A percentile compares a stretch with the other conserved stretches of the same genome.
phyloP scores from a whole-genome alignment of 2,113 vertebrate species.

The Tursiops truncatus region DNA sequence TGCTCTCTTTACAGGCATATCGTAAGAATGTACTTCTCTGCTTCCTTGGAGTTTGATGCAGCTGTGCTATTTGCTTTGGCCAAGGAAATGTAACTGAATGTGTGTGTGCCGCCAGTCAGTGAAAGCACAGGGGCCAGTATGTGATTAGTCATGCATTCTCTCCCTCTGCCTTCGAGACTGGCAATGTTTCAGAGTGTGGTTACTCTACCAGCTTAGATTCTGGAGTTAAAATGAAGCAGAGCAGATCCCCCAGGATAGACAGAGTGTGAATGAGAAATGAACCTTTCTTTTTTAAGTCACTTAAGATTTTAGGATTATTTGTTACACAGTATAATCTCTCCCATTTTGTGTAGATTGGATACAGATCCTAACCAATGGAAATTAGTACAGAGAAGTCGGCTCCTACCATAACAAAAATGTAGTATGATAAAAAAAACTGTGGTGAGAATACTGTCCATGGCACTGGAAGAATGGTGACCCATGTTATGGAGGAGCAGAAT shows the following conservation, averaged over 20 bases:
- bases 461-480: not conserved
- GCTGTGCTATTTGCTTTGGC: not conserved
- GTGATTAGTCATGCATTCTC: not conserved
- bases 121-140: not conserved
- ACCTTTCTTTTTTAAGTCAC: not conserved
- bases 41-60: not conserved
- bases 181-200: fast-evolving
- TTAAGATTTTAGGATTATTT: not conserved
- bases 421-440: not conserved
- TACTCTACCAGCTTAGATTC: not conserved
- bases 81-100: not conserved
- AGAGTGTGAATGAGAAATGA: not conserved
- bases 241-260: not conserved
- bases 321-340: not conserved
- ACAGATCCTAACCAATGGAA: not conserved
- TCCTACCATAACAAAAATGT: not conserved
- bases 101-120: not conserved
- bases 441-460: not conserved
- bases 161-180: not conserved
- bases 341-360: not conserved
- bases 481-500: not conserved
- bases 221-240: not conserved
- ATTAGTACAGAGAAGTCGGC: not conserved
- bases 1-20: not conserved
- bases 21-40: not conserved